phyloP scores from a whole-genome alignment of 2,797 vertebrate genomes.

The Sternarchorhynchus goeldii region DNA sequence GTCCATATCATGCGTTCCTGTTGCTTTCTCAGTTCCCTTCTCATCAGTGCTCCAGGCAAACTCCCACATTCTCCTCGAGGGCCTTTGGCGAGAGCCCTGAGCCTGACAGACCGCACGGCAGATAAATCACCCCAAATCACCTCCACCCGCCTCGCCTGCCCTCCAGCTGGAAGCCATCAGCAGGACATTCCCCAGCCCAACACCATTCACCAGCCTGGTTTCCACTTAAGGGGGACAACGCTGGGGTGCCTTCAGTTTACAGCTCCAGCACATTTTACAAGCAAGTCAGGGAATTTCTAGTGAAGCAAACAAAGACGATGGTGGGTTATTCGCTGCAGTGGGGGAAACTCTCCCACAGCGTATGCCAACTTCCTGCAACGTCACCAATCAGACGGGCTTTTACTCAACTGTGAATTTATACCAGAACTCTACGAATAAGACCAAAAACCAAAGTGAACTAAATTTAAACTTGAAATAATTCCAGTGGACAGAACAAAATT shows the following conservation, averaged over 20 bases:
- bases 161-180: constrained; percentile 54
- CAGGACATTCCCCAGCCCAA: constrained; percentile 30
- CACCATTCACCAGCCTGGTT: constrained; percentile 39
- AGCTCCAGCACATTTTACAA: constrained; percentile 5
- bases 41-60: background rate
- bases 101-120: constrained; percentile 1
- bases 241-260: background rate
- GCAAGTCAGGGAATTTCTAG: background rate
- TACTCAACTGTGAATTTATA: background rate
- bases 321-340: no score
- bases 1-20: background rate
- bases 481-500: no score
- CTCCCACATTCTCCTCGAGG: background rate
- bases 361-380: no score
- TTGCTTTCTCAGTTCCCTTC: background rate
- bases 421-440: background rate
- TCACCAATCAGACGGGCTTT: background rate
- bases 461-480: no score
- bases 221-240: constrained; percentile 15
- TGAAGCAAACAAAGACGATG: background rate
- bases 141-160: constrained; percentile 8
- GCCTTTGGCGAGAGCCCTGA: background rate
- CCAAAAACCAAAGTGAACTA: background rate
- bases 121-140: constrained; percentile 44
- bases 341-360: no score